A percentile compares a stretch with the other conserved stretches of the same genome.
phyloP scores from a whole-genome alignment of 2,113 vertebrate species.

The Xenopus borealis region DNA sequence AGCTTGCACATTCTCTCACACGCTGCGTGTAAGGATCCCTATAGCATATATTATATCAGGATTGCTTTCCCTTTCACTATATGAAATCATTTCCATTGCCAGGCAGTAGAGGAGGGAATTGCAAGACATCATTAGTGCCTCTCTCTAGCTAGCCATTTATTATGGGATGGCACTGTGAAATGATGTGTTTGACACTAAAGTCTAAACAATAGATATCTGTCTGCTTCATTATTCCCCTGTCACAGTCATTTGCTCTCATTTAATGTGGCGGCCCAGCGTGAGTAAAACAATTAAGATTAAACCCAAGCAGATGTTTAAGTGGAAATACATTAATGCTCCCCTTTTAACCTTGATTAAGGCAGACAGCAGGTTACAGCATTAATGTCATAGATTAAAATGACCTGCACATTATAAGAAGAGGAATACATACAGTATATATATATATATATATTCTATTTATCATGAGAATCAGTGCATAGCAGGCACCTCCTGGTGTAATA shows the following conservation, averaged over 20 bases:
- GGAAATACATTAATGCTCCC: not conserved
- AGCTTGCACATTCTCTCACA: too few relatives aligned
- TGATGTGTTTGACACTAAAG: slow-evolving; percentile 3
- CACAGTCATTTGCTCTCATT: not conserved
- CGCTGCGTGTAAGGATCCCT: too few relatives aligned
- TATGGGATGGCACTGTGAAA: not conserved
- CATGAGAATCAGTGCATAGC: too few relatives aligned
- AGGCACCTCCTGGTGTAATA: too few relatives aligned
- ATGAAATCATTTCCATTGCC: not conserved
- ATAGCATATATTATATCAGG: too few relatives aligned
- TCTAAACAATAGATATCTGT: slow-evolving; percentile 1
- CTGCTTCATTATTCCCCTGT: not conserved
- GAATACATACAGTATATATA: too few relatives aligned
- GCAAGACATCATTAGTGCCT: slow-evolving; percentile 3
- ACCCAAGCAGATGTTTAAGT: not conserved
- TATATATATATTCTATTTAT: too few relatives aligned
- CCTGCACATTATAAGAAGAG: too few relatives aligned
- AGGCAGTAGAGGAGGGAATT: not conserved
- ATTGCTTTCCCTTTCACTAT: too few relatives aligned
- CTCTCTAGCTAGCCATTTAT: not conserved
- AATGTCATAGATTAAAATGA: too few relatives aligned
- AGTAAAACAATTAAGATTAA: slow-evolving; percentile 4
- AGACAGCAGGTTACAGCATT: too few relatives aligned
- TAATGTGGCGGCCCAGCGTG: not conserved
- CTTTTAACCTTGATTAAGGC: not conserved